phyloP scores from a whole-genome alignment of 2,113 vertebrate species.

The Glaucomys volans region DNA sequence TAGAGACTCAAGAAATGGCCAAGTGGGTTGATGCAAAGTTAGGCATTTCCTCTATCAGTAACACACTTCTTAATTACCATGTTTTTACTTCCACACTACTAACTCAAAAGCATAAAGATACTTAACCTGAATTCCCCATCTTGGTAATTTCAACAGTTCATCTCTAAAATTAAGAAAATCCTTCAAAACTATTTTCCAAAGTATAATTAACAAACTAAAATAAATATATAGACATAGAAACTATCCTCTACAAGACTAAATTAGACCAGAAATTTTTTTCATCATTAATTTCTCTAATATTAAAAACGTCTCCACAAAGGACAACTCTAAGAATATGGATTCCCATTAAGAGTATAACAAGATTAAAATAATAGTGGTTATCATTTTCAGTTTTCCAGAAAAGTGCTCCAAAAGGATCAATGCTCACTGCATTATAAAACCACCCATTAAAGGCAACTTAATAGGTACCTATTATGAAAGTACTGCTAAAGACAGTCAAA shows the following conservation, averaged over 20 bases:
- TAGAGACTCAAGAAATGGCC: conserved; percentile 50
- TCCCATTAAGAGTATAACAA: conserved; percentile 5
- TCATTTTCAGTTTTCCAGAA: conserved; percentile 7
- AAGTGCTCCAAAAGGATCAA: conserved; percentile 25
- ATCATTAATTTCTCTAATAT: conserved; percentile 5
- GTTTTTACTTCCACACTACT: not conserved
- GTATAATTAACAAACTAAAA: conserved; percentile 39
- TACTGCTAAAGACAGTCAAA: not conserved
- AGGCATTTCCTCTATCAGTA: not conserved
- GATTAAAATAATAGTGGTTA: not conserved
- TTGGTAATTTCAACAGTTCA: conserved; percentile 17
- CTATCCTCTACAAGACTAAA: not conserved
- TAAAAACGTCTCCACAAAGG: not conserved
- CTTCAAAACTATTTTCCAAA: conserved; percentile 4
- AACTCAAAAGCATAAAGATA: not conserved
- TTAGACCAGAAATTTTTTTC: not conserved
- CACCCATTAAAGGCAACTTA: conserved; percentile 28
- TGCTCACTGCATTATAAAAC: not conserved
- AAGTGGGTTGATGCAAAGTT: not conserved
- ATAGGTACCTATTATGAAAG: not conserved
- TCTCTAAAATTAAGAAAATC: not conserved
- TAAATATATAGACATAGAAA: not conserved
- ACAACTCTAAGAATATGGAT: conserved; percentile 36
- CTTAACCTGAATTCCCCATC: conserved; percentile 28
- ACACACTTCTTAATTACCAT: not conserved